Base-by-base conservation (phyloP, 2,113 vertebrate genomes). In the Callionymus lyra region DNA sequence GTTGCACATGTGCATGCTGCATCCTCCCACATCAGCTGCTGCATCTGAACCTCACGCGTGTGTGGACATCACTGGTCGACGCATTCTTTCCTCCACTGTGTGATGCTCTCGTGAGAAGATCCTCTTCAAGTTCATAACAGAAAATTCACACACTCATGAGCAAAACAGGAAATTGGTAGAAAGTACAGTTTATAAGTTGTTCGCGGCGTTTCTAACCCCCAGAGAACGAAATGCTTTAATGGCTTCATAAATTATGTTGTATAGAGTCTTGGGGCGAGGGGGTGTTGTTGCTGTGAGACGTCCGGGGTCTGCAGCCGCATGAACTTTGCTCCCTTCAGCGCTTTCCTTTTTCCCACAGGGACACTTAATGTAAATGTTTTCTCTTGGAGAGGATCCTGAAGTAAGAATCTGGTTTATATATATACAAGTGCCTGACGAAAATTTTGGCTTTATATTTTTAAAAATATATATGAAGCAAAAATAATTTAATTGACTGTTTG, bases 201-300 rank as follows among this genome's bases (percentile, higher is more conserved):
- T n/a, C 34, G 21, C 16, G 8, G 4, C 16, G 31, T 46, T 4
- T 44, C 33, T 53, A 54, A 11, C 10, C 2, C 38, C 2, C 6
- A 16, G 39, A 41, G 40, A 53, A 47, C 8, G 50, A 58, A 62
- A 34, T 31, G 6, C 56, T 55, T 49, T 38, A 44, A 41, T 44
- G 14, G 10, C 19, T 10, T 43, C 39, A 56, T 66, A 44, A 63
- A 56, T 61, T 38, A 10, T 41, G 10, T 36, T 12, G 33, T 14
- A 53, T 48, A 9, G 18, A 21, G 12, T 16, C 3, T 10, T 35
- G n/a, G 12, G 6, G 13, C 1, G 34, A 35, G 33, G 33, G 31
- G 33, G 33, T 11, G 6, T 4, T 2, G 33, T 34, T n/a, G 33
- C 13, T 35, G 34, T 35, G 13, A 5, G 12, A 12, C 11, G 35